Conservation (phyloP, 2,113 vertebrate species). For the Atractosteus spatula region DNA sequence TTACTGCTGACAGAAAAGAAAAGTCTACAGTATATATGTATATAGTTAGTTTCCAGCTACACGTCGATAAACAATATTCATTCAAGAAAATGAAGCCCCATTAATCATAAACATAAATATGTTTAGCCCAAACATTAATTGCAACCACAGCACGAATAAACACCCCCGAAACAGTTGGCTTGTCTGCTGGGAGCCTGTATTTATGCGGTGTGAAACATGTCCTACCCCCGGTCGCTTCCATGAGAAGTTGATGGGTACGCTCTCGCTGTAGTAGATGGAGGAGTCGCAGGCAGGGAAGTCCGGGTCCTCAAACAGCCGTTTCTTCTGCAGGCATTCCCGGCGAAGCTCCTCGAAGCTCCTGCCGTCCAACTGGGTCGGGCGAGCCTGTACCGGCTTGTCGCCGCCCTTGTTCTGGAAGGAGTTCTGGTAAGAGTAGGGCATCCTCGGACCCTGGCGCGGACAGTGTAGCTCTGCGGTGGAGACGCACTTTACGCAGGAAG, state of each 20-base stretch:
- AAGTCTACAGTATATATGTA: neutral
- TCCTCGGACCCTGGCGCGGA: constrained; percentile 37
- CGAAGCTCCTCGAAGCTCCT: constrained; percentile 74
- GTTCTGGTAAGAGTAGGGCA: constrained; percentile 61
- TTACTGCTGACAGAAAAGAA: no score
- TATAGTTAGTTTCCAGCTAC: neutral
- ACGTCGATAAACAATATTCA: constrained; percentile 3
- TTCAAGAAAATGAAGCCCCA: neutral
- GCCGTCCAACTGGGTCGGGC: constrained; percentile 64
- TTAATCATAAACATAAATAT: neutral
- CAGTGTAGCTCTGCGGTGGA: neutral
- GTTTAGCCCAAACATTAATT: neutral
- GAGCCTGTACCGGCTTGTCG: neutral
- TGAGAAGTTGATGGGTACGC: constrained; percentile 70
- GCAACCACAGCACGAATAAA: neutral
- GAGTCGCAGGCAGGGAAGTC: constrained; percentile 77
- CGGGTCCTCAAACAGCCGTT: constrained; percentile 76
- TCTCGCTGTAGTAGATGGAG: constrained; percentile 84
- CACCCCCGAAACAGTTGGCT: neutral
- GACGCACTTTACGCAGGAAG: no score
- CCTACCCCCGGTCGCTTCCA: constrained; percentile 89
- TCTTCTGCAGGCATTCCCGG: constrained; percentile 63
- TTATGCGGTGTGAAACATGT: constrained; percentile 11
- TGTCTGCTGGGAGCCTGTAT: no score
- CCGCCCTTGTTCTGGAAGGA: constrained; percentile 33